Evolutionary conservation across 2,797 vertebrate species (phyloP), one percentile per base, ranked within the genome.

Genomic region (Sebastiscus albofasciatus): DNA sequence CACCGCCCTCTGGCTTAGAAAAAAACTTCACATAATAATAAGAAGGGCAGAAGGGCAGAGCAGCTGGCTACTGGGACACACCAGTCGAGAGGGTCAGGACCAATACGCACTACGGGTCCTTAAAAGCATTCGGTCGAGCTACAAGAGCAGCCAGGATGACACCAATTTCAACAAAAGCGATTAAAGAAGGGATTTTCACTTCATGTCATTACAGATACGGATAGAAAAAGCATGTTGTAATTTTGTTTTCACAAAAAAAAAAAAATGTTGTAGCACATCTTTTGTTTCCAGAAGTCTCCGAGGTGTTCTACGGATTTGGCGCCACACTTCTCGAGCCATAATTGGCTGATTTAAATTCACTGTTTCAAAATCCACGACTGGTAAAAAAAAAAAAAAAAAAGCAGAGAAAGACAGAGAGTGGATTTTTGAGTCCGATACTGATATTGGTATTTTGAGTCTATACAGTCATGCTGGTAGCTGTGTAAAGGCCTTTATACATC

Each of bases 51-150:
- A 31, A 31, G 29, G 33, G 52, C 76, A 34, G 72, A 80, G 42
- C 90, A 91, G 84, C 88, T 83, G 85, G 84, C 55, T 60, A 59
- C 24, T 62, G 60, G 11, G n/a, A 76, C 12, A 76, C 34, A 33
- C 58, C 76, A 61, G 74, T 67, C 8, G 3, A 73, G 12, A 22
- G 26, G 27, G 26, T n/a, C 8, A 1, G 4, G 5, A 46, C 0
- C 10, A 29, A 68, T 16, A 54, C 0, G 16, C 11, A 58, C 34
- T 13, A 16, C 8, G 2, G 26, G 36, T 46, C 68, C 1, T 72
- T 33, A 8, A 36, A 66, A 36, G 58, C 67, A 46, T n/a, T 49
- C 34, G 46, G 55, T 9, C 14, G 27, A 18, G 77, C 67, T 49
- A 31, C 20, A 39, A 16, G 16, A 75, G 34, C 62, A 68, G 67